A percentile compares a stretch with the other conserved stretches of the same genome.
Evolutionary conservation across 2,888 invertebrate genomes (phyloP).

Genomic region (Drosophila nigricruria): DNA sequence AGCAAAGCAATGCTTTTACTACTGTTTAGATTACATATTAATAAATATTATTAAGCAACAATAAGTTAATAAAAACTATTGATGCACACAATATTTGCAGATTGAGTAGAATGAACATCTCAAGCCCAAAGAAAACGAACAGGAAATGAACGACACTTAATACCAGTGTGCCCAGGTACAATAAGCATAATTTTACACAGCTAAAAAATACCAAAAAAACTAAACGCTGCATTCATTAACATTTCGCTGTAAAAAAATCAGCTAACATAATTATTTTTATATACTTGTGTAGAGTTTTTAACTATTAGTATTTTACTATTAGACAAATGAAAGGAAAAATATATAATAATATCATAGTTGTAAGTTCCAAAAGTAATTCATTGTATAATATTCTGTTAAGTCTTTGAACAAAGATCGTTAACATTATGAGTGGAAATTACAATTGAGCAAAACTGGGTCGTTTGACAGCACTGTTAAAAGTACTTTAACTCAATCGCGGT

Average conservation of each 20-base stretch:
- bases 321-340: not conserved
- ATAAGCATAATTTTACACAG: too few species aligned
- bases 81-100: constrained; percentile 15
- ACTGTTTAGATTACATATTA: not conserved
- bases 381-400: not conserved
- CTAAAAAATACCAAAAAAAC: constrained; percentile 23
- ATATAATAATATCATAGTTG: not conserved
- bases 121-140: not conserved
- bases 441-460: not conserved
- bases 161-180: constrained; percentile 21
- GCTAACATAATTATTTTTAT: not conserved
- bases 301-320: too few species aligned
- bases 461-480: not conserved
- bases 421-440: not conserved
- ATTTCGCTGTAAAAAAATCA: not conserved
- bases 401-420: not conserved
- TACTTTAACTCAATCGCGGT: not conserved
- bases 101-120: constrained; percentile 5
- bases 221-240: not conserved
- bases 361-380: not conserved
- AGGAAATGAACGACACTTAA: constrained; percentile 41
- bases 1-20: not conserved
- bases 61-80: not conserved
- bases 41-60: not conserved
- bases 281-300: not conserved